Conservation (phyloP, 2,888 invertebrate genomes). For the Desoria tigrina region DNA sequence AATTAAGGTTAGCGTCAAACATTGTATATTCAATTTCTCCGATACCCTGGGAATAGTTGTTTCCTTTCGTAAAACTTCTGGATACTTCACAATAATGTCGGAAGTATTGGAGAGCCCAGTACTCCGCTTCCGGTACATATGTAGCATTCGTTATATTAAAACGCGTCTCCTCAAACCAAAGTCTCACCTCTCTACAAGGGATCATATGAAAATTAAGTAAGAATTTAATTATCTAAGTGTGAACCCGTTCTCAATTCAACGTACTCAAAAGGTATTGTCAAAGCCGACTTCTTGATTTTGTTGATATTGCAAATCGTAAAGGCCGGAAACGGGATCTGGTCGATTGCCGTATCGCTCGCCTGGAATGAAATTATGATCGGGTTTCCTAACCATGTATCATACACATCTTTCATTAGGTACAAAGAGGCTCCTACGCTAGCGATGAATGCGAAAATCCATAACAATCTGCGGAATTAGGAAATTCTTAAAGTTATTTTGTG, state of each 20-base stretch:
- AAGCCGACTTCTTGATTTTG: neutral
- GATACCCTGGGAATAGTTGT: neutral
- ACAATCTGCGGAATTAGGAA: conserved; percentile 7
- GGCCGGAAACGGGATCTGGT: conserved; percentile 27
- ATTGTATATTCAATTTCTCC: neutral
- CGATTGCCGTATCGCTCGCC: neutral
- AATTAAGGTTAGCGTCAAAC: too few relatives aligned
- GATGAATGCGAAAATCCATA: neutral
- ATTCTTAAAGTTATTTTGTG: too few relatives aligned
- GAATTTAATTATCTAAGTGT: too few relatives aligned
- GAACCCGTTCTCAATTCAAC: too few relatives aligned
- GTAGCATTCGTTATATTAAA: too few relatives aligned
- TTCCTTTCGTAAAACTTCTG: neutral
- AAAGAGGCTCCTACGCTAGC: neutral
- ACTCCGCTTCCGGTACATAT: too few relatives aligned
- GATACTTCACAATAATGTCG: conserved; percentile 1
- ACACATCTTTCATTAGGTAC: neutral
- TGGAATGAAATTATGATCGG: conserved; percentile 19
- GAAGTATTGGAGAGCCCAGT: neutral
- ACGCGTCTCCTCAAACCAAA: too few relatives aligned
- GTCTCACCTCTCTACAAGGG: too few relatives aligned
- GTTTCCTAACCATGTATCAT: neutral
- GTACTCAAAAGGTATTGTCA: too few relatives aligned
- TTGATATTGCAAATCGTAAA: conserved; percentile 21
- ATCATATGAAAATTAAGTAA: too few relatives aligned